Percentiles rank a stretch among this genome's conserved stretches.
Conservation (phyloP, 2,888 invertebrate species). For the Mythimna pallens region DNA sequence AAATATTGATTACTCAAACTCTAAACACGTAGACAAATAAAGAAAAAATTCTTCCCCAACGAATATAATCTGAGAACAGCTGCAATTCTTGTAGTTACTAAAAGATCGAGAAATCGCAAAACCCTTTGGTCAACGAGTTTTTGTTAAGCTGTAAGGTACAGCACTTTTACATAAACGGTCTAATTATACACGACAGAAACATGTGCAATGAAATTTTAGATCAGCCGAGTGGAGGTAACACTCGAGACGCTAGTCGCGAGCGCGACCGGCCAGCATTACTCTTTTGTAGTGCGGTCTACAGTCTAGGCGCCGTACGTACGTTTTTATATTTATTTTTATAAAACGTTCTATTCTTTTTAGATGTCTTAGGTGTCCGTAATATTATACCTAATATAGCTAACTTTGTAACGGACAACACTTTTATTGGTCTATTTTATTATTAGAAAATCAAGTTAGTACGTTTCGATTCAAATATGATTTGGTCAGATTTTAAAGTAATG, state of each 20-base stretch:
- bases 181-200: constrained; percentile 65
- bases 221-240: constrained; percentile 29
- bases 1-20: constrained; percentile 43
- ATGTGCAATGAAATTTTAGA: constrained; percentile 66
- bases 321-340: constrained; percentile 36
- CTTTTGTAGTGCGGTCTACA: constrained; percentile 27
- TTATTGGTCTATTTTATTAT: constrained; percentile 17
- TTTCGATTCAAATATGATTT: neutral
- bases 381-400: constrained; percentile 20
- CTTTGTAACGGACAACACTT: neutral
- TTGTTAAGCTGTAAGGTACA: constrained; percentile 24
- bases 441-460: neutral
- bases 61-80: constrained; percentile 15
- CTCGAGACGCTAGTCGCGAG: constrained; percentile 30
- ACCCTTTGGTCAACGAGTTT: constrained; percentile 20
- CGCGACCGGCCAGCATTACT: constrained; percentile 22
- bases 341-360: constrained; percentile 20
- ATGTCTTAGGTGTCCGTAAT: constrained; percentile 41
- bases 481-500: neutral
- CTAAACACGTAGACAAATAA: constrained; percentile 12
- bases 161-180: constrained; percentile 43
- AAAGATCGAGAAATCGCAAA: constrained; percentile 33
- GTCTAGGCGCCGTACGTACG: constrained; percentile 32
- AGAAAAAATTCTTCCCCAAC: constrained; percentile 26
- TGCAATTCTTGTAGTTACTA: constrained; percentile 22